Percentiles rank a stretch among this genome's conserved stretches.
phyloP scores from a whole-genome alignment of 2,113 vertebrate genomes.

The Entosphenus tridentatus region DNA sequence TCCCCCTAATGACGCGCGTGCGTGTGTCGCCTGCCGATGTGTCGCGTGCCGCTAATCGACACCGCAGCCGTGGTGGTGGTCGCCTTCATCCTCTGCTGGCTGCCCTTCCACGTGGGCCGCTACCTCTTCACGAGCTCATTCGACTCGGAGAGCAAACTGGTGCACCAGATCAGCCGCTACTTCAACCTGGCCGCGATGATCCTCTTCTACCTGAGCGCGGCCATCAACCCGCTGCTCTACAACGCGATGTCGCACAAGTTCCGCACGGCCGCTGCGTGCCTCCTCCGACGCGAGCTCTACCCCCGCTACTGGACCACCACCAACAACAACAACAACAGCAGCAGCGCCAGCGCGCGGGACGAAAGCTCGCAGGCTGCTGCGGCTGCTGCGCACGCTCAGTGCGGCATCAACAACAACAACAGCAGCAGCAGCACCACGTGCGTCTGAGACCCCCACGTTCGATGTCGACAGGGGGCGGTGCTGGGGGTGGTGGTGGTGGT shows the following conservation, averaged over 20 bases:
- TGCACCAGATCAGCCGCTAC: conserved; percentile 31
- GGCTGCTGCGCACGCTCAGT: no score
- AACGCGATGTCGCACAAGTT: conserved; percentile 36
- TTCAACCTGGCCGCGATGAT: conserved; percentile 31
- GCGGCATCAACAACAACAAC: no score
- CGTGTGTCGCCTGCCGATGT: no score
- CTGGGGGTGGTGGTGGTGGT: no score
- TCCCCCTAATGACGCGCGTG: not conserved
- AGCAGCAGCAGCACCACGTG: no score
- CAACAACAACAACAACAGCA: no score
- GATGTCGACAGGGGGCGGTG: no score
- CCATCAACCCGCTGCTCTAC: conserved; percentile 34
- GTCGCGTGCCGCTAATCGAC: no score
- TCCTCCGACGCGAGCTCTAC: conserved; percentile 15
- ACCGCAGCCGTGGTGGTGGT: conserved; percentile 29
- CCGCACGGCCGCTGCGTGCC: conserved; percentile 20
- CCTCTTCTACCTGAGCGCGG: conserved; percentile 35
- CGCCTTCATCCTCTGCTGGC: conserved; percentile 35
- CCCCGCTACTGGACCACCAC: no score
- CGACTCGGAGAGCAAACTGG: conserved; percentile 9
- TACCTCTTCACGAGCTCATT: conserved; percentile 26
- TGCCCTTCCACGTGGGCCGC: conserved; percentile 36
- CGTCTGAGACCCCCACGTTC: no score
- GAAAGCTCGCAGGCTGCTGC: no score
- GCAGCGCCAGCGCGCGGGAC: no score